Base-by-base conservation (phyloP, 2,797 vertebrate genomes). In the Pogoniulus pusillus region DNA sequence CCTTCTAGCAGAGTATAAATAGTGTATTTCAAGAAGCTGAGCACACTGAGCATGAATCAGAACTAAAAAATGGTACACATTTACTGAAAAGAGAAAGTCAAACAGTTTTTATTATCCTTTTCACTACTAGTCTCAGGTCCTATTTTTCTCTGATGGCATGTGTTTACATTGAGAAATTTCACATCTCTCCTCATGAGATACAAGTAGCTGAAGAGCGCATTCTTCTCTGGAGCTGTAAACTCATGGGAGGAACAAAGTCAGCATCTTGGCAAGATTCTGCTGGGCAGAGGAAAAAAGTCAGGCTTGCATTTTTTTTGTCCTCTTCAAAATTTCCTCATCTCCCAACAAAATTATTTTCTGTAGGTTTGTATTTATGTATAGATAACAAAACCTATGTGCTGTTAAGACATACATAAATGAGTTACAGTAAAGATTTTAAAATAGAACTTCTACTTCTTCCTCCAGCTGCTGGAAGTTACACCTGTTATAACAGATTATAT, bases 191-290 rank as follows among this genome's bases (percentile, higher is more conserved):
- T 41, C 14, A 30, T 32, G 54, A 59, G 29, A 47, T 7, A 47
- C 12, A 47, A 79, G 13, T n/a, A 71, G 8, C 26, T 51, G 54
- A 49, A 70, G 16, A 37, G 1, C 6, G 12, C 5, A 13, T 37
- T 82, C 32, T 76, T 69, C 34, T 65, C 55, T 37, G 3, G 12
- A 66, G 43, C 37, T 85, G 13, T 26, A 27, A 78, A 10, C 23
- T 90, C 59, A 8, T 4, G 10, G n/a, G 16, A 78, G 10, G n/a
- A 90, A 79, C 27, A 68, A 87, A 91, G 45, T 8, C 22, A 77
- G 39, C 13, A 30, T 45, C 43, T 68, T 5, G 5, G 30, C 12
- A 72, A 72, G 41, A 90, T 30, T 8, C 0, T 0, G 2, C 23
- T 43, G 53, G 23, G 24, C 69, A 62, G 26, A 7, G 24, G 47